Base-by-base conservation (phyloP, 2,113 vertebrate species). In the Xyliphius kryptos region DNA sequence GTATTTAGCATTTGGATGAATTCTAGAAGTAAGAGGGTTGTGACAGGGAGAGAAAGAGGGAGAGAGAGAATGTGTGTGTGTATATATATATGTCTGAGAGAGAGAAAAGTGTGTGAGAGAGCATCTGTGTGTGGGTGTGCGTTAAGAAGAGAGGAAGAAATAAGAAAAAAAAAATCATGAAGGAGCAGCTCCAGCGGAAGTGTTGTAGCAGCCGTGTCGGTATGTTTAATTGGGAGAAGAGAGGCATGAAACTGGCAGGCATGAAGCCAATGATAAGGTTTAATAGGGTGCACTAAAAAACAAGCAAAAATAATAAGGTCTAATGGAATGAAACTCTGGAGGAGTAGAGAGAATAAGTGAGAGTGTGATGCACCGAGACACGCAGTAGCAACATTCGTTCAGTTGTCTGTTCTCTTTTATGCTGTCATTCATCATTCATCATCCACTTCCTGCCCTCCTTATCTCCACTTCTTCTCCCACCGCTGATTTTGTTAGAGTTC, bases 211-310 rank as follows among this genome's bases (percentile, higher is more conserved):
- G n/a, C n/a, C n/a, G n/a, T n/a, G n/a, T n/a, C n/a, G n/a, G n/a
- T n/a, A n/a, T n/a, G n/a, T n/a, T n/a, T n/a, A n/a, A n/a, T n/a
- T n/a, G n/a, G n/a, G n/a, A n/a, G n/a, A n/a, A n/a, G n/a, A n/a
- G n/a, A n/a, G n/a, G n/a, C n/a, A n/a, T 63, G 59, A 68, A 60
- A 62, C 63, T 64, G 67, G 70, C 61, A 70, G 74, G 55, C 52
- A 60, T 13, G 9, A 37, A 58, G 66, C 57, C 68, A 60, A 63
- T 71, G 22, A 73, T 62, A 65, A 70, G 61, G 63, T 67, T 70
- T 76, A 76, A 76, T 73, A 73, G 61, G 65, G 41, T 64, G 68
- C 26, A 13, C 32, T 56, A 46, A 68, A 71, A 67, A 76, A 51
- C 61, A 67, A 32, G 56, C 40, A 56, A 50, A 62, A 59, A 69